Base-by-base conservation (phyloP, 2,888 invertebrate species). In the Teleogryllus oceanicus region DNA sequence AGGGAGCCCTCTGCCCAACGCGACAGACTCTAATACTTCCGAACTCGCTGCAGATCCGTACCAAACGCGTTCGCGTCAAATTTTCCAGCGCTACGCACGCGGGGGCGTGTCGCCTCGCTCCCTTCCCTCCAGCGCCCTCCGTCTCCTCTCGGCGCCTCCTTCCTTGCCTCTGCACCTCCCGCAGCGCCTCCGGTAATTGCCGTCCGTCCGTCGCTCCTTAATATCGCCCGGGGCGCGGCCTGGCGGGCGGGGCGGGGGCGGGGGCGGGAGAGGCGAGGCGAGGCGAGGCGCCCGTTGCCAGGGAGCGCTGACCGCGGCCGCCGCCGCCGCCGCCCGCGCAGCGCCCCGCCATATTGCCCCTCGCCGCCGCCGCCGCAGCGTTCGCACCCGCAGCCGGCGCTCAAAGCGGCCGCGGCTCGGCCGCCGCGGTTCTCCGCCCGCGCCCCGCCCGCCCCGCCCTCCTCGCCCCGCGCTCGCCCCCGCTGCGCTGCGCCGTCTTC, bases 201-300 rank as follows among this genome's bases (percentile, higher is more conserved):
- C n/a, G 62, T n/a, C 62, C 62, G 62, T 62, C 62, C n/a, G 62
- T 62, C 62, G 62, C 62, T 62, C 62, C 62, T 62, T 62, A 62
- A 62, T 62, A 62, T 62, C 62, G 62, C 16, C 62, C 62, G 62
- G 37, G 62, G 62, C 62, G 13, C 62, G 62, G 62, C 62, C 11
- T 62, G 13, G 16, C 62, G 62, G 62, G n/a, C 16, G 62, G 16
- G 62, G 62, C 8, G 62, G 16, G n/a, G 62, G 3, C 12, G 51
- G 62, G 62, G 62, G 62, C 62, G 37, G 37, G 37, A 1, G 5
- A 8, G 37, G 13, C 4, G 62, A 13, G 62, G 62, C n/a, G 62
- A 13, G n/a, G 62, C 62, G 62, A 4, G 16, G 8, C n/a, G 16
- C 16, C 62, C 62, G 62, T 62, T 62, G 62, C 62, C 62, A 62